Conservation (phyloP, 2,797 vertebrate genomes). For the Enoplosus armatus region DNA sequence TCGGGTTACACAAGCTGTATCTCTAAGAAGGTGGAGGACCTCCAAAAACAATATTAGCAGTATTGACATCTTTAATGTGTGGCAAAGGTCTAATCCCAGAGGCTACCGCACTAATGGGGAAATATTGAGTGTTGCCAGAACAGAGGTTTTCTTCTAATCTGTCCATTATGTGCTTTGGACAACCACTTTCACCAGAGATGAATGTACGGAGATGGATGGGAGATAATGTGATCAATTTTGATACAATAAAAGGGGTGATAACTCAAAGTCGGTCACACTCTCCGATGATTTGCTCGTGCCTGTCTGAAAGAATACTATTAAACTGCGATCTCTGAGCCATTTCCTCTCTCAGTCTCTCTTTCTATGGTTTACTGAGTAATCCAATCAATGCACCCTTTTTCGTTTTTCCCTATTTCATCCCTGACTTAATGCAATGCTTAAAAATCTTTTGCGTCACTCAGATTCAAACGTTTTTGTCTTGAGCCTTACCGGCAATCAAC, state of each 20-base stretch:
- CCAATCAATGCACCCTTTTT: conserved; percentile 73
- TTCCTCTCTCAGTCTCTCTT: conserved; percentile 66
- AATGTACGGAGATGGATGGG: conserved; percentile 69
- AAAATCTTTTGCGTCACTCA: conserved; percentile 58
- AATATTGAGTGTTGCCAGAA: conserved; percentile 86
- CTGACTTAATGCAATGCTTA: conserved; percentile 67
- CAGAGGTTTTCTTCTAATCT: conserved; percentile 81
- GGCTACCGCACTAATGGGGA: conserved; percentile 83
- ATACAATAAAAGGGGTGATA: conserved; percentile 81
- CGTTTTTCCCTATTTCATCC: conserved; percentile 70
- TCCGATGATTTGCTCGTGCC: conserved; percentile 60
- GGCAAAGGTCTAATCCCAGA: conserved; percentile 84
- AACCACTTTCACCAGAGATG: conserved; percentile 74
- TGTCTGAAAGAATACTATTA: conserved; percentile 75
- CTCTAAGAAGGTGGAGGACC: conserved; percentile 73
- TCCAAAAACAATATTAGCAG: conserved; percentile 84
- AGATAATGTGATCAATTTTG: conserved; percentile 79
- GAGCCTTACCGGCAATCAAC: conserved; percentile 45
- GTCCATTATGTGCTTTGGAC: conserved; percentile 80
- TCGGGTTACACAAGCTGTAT: conserved; percentile 77
- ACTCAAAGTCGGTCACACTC: conserved; percentile 80
- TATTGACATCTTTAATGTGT: conserved; percentile 86
- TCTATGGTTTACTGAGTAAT: conserved; percentile 73
- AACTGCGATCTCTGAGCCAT: conserved; percentile 72
- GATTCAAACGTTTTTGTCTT: conserved; percentile 48